Percentiles rank a stretch among this genome's conserved stretches.
These are phyloP conservation scores for Stenodema calcarata DNA, from an alignment of 2,888 invertebrate species.

Conservation along the genomic window DNA sequence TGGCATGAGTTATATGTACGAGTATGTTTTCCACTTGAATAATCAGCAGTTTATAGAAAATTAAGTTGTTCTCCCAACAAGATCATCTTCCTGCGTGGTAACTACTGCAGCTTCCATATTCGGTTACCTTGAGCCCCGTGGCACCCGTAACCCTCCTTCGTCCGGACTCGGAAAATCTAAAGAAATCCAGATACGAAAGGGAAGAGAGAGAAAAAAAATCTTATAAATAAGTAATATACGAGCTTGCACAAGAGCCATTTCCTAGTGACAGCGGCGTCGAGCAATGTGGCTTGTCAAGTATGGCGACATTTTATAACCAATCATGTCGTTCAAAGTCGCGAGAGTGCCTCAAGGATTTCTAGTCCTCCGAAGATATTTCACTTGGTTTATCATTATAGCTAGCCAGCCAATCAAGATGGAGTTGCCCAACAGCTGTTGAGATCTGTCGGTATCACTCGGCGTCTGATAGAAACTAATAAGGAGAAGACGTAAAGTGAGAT, in stretches of 20 bases:
- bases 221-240: slow-evolving; percentile 28
- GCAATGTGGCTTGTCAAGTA: slow-evolving; percentile 34
- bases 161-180: slow-evolving; percentile 12
- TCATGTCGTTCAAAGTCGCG: slow-evolving; percentile 30
- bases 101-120: background rate
- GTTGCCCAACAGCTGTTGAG: background rate
- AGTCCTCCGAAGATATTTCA: slow-evolving; percentile 31
- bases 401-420: slow-evolving; percentile 11
- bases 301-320: slow-evolving; percentile 37
- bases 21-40: too few relatives aligned
- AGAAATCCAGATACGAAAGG: background rate
- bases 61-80: too few relatives aligned
- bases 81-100: background rate
- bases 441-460: background rate
- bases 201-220: background rate
- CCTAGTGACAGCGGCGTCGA: background rate
- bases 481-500: background rate
- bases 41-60: too few relatives aligned
- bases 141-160: background rate
- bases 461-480: slow-evolving; percentile 10
- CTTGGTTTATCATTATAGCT: slow-evolving; percentile 30
- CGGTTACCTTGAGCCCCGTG: background rate
- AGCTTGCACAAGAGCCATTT: slow-evolving; percentile 35
- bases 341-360: slow-evolving; percentile 18
- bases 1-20: too few relatives aligned